These are phyloP conservation scores for Rhopalosiphum maidis DNA, from an alignment of 1,140 invertebrate species.

Conservation along the genomic window DNA sequence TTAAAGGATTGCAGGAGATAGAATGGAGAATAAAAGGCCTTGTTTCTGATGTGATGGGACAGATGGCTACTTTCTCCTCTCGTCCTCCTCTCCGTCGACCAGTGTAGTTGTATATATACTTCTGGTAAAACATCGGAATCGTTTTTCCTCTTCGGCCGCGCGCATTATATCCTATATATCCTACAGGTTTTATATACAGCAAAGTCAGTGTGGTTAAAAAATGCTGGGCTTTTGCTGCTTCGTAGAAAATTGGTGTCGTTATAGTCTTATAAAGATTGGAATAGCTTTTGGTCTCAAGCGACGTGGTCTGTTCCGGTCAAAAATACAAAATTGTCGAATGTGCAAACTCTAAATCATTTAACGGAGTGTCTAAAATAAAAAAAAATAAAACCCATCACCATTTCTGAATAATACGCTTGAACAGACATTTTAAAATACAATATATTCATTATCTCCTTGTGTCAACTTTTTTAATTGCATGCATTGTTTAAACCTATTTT, in stretches of 20 bases:
- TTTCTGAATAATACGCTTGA: neutral
- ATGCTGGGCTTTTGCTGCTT: neutral
- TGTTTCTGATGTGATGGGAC: conserved; percentile 48
- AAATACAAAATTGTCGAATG: neutral
- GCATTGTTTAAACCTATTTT: neutral
- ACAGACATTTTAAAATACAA: neutral
- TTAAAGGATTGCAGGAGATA: conserved; percentile 33
- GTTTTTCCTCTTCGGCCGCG: neutral
- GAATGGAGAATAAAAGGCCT: conserved; percentile 16
- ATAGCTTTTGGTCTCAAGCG: neutral
- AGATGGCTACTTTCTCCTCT: neutral
- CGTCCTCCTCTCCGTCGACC: neutral
- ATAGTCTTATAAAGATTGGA: conserved; percentile 18
- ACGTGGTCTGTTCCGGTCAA: conserved; percentile 8
- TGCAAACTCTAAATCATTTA: conserved; percentile 2
- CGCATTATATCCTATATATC: no score
- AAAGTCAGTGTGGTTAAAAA: conserved; percentile 16
- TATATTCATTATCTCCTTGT: neutral
- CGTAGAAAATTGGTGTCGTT: neutral
- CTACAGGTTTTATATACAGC: neutral
- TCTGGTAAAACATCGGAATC: conserved; percentile 38
- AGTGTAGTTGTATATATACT: neutral
- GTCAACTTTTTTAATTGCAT: neutral
- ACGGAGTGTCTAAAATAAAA: neutral
- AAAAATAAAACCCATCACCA: neutral